These are phyloP conservation scores for Parnassius smintheus DNA, from an alignment of 2,888 invertebrate genomes.

Conservation along the genomic window DNA sequence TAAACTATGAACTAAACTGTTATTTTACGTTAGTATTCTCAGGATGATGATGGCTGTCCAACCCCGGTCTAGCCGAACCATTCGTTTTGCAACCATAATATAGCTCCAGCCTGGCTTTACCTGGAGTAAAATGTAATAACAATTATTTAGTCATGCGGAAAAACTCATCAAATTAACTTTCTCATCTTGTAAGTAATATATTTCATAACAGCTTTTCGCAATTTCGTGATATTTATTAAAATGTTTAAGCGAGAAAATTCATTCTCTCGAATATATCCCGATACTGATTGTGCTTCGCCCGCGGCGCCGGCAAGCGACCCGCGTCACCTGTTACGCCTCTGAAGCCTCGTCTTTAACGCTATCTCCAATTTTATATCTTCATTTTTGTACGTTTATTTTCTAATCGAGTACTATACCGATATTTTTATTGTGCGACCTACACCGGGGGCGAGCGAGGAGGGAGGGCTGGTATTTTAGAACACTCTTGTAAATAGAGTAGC, in stretches of 20 bases:
- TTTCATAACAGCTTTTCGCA: background rate
- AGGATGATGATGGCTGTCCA: too few species aligned
- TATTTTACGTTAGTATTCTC: too few species aligned
- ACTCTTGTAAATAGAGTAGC: too few species aligned
- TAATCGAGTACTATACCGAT: background rate
- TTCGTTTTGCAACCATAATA: too few species aligned
- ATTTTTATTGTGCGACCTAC: background rate
- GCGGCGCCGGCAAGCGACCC: conserved; percentile 1
- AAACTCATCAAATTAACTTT: too few species aligned
- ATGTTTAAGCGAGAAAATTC: background rate
- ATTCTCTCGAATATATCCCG: background rate
- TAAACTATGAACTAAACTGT: too few species aligned
- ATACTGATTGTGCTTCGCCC: background rate
- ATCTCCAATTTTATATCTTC: conserved; percentile 1
- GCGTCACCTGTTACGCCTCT: conserved; percentile 11
- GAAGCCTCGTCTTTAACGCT: background rate
- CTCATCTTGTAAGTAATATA: background rate
- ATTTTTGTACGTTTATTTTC: background rate
- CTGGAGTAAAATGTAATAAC: too few species aligned
- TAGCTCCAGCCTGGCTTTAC: too few species aligned
- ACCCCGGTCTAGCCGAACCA: too few species aligned
- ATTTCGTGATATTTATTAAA: background rate
- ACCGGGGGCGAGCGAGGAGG: background rate
- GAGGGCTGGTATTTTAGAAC: background rate
- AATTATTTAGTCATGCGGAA: too few species aligned